These are phyloP conservation scores for Plecotus auritus DNA, from an alignment of 2,113 vertebrate species.

Conservation along the genomic window DNA sequence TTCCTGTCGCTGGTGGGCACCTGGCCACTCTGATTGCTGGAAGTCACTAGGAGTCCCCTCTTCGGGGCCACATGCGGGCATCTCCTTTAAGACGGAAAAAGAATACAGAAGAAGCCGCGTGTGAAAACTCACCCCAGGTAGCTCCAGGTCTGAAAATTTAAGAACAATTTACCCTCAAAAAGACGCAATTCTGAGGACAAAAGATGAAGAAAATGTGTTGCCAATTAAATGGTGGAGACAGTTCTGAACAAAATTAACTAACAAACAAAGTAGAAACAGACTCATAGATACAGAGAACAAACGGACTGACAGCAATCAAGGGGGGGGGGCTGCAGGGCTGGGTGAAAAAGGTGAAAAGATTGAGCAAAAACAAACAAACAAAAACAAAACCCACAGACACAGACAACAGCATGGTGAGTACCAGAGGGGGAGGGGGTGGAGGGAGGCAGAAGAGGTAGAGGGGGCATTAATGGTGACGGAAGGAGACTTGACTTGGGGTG, in stretches of 20 bases:
- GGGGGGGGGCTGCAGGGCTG: too few relatives aligned
- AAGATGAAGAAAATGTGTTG: neutral
- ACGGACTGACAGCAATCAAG: neutral
- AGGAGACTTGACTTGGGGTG: neutral
- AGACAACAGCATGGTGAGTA: neutral
- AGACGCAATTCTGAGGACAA: neutral
- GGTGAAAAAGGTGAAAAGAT: neutral
- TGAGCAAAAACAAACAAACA: neutral
- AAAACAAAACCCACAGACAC: neutral
- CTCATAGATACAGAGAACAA: neutral
- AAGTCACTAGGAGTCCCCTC: neutral
- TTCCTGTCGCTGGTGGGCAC: fast-evolving
- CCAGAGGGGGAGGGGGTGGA: neutral
- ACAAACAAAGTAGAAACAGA: neutral
- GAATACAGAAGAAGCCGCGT: neutral
- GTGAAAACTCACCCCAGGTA: neutral
- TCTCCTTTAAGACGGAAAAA: fast-evolving
- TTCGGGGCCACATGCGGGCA: fast-evolving
- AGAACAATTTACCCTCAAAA: neutral
- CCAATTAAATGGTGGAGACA: neutral
- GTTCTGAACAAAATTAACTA: neutral
- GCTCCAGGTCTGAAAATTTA: neutral
- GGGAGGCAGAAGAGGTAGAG: neutral
- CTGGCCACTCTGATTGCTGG: neutral
- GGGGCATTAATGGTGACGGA: neutral